Evolutionary conservation across 2,797 vertebrate species (phyloP), one percentile per base, ranked within the genome.

Genomic region (Rhabdomys pumilio): DNA sequence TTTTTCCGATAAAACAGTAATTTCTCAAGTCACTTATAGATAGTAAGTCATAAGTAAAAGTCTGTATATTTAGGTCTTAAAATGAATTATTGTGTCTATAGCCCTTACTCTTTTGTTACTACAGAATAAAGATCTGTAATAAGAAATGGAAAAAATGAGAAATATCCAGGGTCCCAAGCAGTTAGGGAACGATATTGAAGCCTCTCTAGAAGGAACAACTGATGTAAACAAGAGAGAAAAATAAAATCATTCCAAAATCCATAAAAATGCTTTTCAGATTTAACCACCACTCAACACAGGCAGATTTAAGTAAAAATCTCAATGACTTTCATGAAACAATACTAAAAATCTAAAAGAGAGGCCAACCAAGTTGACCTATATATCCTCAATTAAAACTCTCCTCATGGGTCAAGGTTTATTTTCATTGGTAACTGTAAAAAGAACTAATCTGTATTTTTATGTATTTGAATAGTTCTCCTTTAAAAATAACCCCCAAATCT

Each of bases 251-350:
- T 24, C 93, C 12, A 80, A 96, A 83, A 86, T 20, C 55, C 31
- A 6, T 15, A 95, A 75, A 7, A 82, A 50, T 59, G 1, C 50
- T 83, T 83, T 93, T 93, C 38, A 92, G 96, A 84, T 96, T 92
- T 94, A 96, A 96, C 77, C 87, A 17, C 80, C 63, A 94, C 96
- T 96, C 95, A 75, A 31, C 13, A 79, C 41, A 83, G 91, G 83
- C 38, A 92, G 14, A 76, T 97, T 93, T 75, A 94, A 96, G 85
- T 87, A 96, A 96, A 61, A 96, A 92, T 59, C 61, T 93, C 19
- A 87, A 73, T 98, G 91, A 94, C 97, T 98, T 97, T 97, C 83
- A 97, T 94, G 91, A 80, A 97, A 80, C 22, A 96, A 91, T 93
- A 89, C 88, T 53, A 90, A 97, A 89, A 81, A 97, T 94, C 96